These are phyloP conservation scores for Pseudomyrmex flavicornis DNA, from an alignment of 1,140 invertebrate species.

Conservation along the genomic window DNA sequence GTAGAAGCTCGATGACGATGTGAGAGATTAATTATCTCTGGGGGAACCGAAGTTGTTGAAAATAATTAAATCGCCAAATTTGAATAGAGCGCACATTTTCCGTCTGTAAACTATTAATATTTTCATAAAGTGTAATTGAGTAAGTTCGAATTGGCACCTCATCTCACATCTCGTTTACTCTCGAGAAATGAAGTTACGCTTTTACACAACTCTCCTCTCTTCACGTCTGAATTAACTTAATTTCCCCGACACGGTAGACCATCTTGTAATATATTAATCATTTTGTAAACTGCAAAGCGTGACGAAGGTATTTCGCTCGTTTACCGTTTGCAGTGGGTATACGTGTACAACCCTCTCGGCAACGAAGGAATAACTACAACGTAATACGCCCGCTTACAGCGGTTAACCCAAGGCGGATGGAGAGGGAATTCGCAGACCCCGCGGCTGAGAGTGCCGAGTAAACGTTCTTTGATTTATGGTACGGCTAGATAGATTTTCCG, in stretches of 20 bases:
- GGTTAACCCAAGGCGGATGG: constrained; percentile 40
- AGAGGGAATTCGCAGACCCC: constrained; percentile 38
- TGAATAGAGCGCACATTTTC: not conserved
- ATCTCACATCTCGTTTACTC: not conserved
- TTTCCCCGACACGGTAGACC: constrained; percentile 4
- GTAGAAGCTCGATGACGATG: constrained; percentile 36
- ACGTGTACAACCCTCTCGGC: not conserved
- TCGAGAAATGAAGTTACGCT: constrained; percentile 4
- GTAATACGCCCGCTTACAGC: constrained; percentile 41
- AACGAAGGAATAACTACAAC: constrained; percentile 37
- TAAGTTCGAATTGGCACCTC: not conserved
- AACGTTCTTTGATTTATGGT: constrained; percentile 58
- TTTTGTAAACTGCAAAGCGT: constrained; percentile 22
- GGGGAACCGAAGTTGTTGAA: not conserved
- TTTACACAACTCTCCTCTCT: constrained; percentile 5
- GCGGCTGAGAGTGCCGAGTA: constrained; percentile 3
- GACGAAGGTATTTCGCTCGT: constrained; percentile 31
- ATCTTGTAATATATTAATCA: constrained; percentile 12
- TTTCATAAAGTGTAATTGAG: not conserved
- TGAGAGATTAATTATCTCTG: constrained; percentile 62
- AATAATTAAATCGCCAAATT: constrained; percentile 59
- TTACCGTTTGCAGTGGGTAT: constrained; percentile 38
- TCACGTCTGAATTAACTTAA: constrained; percentile 31
- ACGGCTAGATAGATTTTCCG: constrained; percentile 56
- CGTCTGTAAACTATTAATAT: not conserved